Percentiles rank a stretch among this genome's conserved stretches.
These are phyloP conservation scores for Anaspis maculata DNA, from an alignment of 2,888 invertebrate species.

Conservation along the genomic window DNA sequence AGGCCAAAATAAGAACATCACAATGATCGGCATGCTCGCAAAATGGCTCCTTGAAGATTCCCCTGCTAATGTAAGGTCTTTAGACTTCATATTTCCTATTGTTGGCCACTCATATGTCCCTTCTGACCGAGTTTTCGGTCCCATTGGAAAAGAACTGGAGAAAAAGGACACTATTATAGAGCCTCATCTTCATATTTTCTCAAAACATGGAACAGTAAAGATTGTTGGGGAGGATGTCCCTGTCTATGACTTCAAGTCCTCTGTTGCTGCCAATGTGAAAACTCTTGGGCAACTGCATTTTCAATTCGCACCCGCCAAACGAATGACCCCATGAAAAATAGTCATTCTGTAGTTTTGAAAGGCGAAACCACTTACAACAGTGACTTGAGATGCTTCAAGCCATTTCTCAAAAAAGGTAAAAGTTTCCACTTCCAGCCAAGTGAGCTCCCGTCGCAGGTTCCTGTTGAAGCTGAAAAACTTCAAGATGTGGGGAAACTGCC, in stretches of 20 bases:
- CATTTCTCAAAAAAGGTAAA: background rate
- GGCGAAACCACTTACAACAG: background rate
- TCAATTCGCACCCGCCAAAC: background rate
- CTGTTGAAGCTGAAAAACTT: background rate
- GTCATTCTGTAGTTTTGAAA: background rate
- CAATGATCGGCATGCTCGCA: constrained; percentile 8
- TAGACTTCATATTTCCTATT: constrained; percentile 6
- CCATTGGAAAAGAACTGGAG: constrained; percentile 3
- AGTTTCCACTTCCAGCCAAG: background rate
- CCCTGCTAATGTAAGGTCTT: background rate
- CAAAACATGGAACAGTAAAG: background rate
- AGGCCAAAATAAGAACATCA: constrained; percentile 13
- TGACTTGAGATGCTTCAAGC: background rate
- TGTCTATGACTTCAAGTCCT: background rate
- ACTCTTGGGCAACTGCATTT: background rate
- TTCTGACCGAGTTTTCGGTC: constrained; percentile 7
- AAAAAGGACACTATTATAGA: constrained; percentile 2
- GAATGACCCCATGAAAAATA: background rate
- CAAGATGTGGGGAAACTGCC: background rate
- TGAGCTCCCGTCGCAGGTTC: background rate
- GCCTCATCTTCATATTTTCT: background rate
- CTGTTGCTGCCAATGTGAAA: background rate
- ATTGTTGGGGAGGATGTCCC: background rate
- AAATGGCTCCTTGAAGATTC: constrained; percentile 5
- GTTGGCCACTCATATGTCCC: constrained; percentile 9